Conservation (phyloP, 2,888 invertebrate species). For the Belgica antarctica region DNA sequence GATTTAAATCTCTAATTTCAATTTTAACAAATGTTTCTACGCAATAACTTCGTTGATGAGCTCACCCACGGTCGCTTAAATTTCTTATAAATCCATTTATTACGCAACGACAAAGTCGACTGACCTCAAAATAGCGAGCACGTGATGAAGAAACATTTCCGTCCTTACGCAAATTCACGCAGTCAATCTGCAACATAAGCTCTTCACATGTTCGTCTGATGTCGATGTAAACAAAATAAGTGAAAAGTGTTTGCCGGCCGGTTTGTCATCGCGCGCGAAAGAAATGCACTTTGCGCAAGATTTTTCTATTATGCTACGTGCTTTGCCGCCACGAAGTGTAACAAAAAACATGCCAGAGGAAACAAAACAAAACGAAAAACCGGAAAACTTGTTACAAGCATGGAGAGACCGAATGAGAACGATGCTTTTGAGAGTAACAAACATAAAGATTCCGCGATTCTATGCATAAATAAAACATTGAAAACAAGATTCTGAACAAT, state of each 20-base stretch:
- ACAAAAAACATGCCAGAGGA: background rate
- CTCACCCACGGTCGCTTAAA: no score
- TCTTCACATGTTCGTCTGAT: no score
- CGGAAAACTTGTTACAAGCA: background rate
- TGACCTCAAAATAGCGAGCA: no score
- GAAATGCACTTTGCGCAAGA: conserved; percentile 20
- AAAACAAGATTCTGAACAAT: conserved; percentile 26
- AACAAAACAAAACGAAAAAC: background rate
- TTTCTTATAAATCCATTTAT: no score
- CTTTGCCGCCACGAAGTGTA: background rate
- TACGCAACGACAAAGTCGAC: no score
- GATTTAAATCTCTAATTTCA: no score
- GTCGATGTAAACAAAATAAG: conserved; percentile 10
- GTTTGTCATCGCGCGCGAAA: conserved; percentile 28
- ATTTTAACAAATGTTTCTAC: no score
- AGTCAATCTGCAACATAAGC: no score
- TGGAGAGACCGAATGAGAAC: background rate
- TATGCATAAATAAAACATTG: conserved; percentile 24
- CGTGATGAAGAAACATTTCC: no score
- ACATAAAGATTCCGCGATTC: background rate
- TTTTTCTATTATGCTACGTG: background rate
- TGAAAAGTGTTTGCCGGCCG: conserved; percentile 6
- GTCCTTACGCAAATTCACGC: no score
- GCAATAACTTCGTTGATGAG: no score
- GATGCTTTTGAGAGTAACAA: no score